Evolutionary conservation across 2,888 invertebrate species (phyloP).

Genomic region (Dione juno): DNA sequence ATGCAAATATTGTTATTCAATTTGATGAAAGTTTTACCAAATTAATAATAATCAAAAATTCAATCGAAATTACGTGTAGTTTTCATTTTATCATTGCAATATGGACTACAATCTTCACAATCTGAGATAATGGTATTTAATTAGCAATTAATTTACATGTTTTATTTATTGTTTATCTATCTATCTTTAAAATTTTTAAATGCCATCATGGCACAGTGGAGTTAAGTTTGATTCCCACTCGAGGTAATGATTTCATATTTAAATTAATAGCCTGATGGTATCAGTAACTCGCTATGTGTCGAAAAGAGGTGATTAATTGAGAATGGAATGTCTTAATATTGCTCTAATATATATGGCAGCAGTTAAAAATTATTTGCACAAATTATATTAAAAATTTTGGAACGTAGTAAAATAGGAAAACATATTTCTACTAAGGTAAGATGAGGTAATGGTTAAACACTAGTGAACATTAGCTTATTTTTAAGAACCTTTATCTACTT

Average conservation of each 20-base stretch:
- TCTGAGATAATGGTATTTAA: conserved; percentile 11
- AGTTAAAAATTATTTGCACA: no score
- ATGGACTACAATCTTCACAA: neutral
- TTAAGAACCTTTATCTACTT: no score
- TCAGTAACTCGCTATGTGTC: no score
- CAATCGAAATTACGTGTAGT: neutral
- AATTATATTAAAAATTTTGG: no score
- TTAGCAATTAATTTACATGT: conserved; percentile 11
- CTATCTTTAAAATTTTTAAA: neutral
- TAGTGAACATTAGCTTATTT: no score
- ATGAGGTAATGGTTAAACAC: no score
- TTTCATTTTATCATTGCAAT: conserved; percentile 1
- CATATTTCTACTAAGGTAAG: no score
- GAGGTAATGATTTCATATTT: neutral
- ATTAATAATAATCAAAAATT: neutral
- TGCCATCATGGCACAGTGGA: neutral
- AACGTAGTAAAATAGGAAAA: no score
- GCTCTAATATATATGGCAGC: no score
- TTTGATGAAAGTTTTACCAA: neutral
- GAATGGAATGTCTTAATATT: no score
- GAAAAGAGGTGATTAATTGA: no score
- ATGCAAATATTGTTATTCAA: neutral
- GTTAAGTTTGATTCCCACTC: neutral
- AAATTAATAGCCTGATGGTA: neutral
- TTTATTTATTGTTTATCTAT: neutral